Conservation (phyloP, 2,113 vertebrate species). For the Paedocypris sp. region DNA sequence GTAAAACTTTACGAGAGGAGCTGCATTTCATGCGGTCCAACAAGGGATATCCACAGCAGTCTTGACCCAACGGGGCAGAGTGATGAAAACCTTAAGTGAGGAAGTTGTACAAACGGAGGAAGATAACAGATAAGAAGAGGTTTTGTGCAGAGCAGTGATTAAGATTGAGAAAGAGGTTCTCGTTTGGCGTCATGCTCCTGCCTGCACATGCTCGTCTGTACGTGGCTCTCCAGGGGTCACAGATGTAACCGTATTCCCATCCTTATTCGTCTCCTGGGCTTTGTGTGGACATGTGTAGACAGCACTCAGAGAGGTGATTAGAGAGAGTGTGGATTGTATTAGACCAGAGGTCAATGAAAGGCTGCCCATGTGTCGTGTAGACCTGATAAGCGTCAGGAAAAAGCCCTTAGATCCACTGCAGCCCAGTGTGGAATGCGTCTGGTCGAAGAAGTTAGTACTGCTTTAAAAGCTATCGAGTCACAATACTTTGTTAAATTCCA, state of each 20-base stretch:
- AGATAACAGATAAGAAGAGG: background rate
- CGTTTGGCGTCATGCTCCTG: background rate
- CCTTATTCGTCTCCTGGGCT: conserved; percentile 39
- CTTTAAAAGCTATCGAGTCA: too few species aligned
- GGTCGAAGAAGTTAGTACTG: background rate
- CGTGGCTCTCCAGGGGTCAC: conserved; percentile 5
- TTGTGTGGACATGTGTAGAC: conserved; percentile 25
- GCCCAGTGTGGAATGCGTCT: background rate
- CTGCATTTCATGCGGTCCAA: conserved; percentile 31
- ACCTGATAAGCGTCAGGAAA: conserved; percentile 35
- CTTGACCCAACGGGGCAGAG: background rate
- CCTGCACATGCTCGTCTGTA: background rate
- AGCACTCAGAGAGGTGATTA: conserved; percentile 25
- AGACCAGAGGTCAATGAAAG: conserved; percentile 52
- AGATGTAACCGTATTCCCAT: conserved; percentile 21
- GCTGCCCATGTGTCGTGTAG: conserved; percentile 43
- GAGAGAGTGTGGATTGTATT: conserved; percentile 45
- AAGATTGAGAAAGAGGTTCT: background rate
- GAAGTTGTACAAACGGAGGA: too few species aligned
- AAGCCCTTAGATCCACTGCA: background rate
- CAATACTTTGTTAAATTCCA: too few species aligned
- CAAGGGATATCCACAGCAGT: conserved; percentile 29
- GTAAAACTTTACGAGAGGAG: conserved; percentile 45
- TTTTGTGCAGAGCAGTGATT: background rate
- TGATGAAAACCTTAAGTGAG: background rate